These are phyloP conservation scores for Agonopterix arenella DNA, from an alignment of 2,888 invertebrate species.

Conservation along the genomic window DNA sequence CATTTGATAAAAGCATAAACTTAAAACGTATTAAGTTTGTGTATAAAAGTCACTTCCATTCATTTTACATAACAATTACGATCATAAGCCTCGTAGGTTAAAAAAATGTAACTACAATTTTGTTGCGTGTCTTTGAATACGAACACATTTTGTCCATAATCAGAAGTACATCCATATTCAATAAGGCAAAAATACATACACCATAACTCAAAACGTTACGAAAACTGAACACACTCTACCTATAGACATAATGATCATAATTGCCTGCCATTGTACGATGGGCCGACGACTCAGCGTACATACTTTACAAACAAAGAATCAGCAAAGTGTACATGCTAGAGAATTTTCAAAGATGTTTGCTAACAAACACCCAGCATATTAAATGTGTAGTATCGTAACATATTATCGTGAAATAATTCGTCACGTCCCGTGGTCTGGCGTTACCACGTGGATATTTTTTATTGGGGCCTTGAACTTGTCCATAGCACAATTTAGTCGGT, in stretches of 20 bases:
- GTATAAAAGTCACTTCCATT: too few relatives aligned
- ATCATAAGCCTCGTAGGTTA: too few relatives aligned
- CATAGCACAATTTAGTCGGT: slow-evolving; percentile 56
- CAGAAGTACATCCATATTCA: too few relatives aligned
- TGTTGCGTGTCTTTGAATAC: too few relatives aligned
- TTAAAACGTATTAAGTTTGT: too few relatives aligned
- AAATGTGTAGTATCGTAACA: slow-evolving; percentile 24
- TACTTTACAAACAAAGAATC: slow-evolving; percentile 6
- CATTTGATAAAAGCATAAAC: too few relatives aligned
- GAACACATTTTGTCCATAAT: too few relatives aligned
- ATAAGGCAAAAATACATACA: too few relatives aligned
- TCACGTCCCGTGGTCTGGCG: slow-evolving; percentile 40
- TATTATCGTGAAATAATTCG: slow-evolving; percentile 33
- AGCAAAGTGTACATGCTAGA: slow-evolving; percentile 13
- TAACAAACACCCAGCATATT: slow-evolving; percentile 27
- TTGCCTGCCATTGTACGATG: slow-evolving; percentile 7
- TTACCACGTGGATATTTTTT: slow-evolving; percentile 55
- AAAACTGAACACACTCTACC: neutral
- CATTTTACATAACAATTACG: too few relatives aligned
- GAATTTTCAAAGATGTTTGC: slow-evolving; percentile 13
- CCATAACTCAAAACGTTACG: too few relatives aligned
- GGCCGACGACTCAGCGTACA: slow-evolving; percentile 1
- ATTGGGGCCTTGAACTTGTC: slow-evolving; percentile 72
- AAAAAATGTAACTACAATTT: too few relatives aligned
- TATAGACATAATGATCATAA: slow-evolving; percentile 8